Evolutionary conservation across 2,797 vertebrate species (phyloP).

Genomic region (Acrossocheilus wenchowensis): DNA sequence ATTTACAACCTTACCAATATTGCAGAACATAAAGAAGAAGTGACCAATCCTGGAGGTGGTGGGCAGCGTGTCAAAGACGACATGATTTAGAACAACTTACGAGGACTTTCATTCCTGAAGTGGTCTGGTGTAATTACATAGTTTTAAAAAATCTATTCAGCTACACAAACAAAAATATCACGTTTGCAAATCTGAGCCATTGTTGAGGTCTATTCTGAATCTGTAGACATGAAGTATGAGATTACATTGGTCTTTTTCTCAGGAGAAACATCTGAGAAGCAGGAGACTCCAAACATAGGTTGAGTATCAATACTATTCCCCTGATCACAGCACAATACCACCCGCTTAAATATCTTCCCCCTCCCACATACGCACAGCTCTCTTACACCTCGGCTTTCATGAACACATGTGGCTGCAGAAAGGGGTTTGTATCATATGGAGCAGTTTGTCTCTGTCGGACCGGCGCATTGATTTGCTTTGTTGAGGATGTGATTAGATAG

Average conservation of each 20-base stretch:
- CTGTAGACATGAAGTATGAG: not conserved
- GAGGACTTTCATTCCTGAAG: not conserved
- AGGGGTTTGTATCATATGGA: not conserved
- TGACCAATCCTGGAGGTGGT: not conserved
- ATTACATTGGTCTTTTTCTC: not conserved
- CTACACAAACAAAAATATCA: not conserved
- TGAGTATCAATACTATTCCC: not conserved
- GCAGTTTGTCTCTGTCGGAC: slow-evolving; percentile 21
- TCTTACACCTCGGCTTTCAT: not conserved
- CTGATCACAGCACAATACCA: not conserved
- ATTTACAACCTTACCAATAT: not conserved
- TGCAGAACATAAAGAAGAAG: not conserved
- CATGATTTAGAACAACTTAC: not conserved
- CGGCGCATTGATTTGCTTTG: slow-evolving; percentile 7
- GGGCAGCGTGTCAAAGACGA: not conserved
- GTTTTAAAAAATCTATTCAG: not conserved
- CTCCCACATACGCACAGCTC: not conserved
- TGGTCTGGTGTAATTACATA: not conserved
- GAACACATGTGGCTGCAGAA: not conserved
- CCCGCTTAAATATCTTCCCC: not conserved
- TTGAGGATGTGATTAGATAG: slow-evolving; percentile 28
- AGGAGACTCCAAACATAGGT: not conserved
- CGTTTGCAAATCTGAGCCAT: not conserved
- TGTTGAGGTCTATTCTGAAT: not conserved
- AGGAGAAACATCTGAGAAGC: not conserved